phyloP scores from a whole-genome alignment of 2,888 invertebrate species.

The Spodoptera picta region DNA sequence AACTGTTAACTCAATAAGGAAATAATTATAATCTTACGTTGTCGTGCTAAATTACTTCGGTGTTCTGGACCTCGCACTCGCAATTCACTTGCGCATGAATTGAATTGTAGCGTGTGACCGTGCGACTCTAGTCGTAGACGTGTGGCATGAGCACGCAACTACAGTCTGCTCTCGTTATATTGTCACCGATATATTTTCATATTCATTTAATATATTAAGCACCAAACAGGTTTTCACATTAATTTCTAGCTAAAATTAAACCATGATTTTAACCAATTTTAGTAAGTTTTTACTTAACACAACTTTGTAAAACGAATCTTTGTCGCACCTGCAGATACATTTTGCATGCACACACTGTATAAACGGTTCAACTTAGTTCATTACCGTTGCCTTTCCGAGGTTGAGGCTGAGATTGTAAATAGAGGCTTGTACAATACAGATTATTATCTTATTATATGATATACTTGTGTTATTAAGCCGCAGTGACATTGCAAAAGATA shows the following conservation, averaged over 20 bases:
- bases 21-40: slow-evolving; percentile 53
- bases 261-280: no score
- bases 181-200: not conserved
- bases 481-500: slow-evolving; percentile 39
- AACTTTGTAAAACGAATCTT: no score
- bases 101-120: slow-evolving; percentile 29
- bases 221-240: no score
- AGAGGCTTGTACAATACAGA: slow-evolving; percentile 26
- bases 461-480: slow-evolving; percentile 2
- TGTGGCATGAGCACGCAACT: slow-evolving; percentile 16
- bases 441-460: slow-evolving; percentile 27
- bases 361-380: slow-evolving; percentile 34
- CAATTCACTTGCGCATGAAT: slow-evolving; percentile 45
- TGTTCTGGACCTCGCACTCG: slow-evolving; percentile 24
- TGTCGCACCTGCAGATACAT: not conserved
- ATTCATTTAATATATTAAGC: no score
- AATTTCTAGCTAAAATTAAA: no score
- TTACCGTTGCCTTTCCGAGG: slow-evolving; percentile 13
- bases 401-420: slow-evolving; percentile 13
- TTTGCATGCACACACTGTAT: slow-evolving; percentile 7
- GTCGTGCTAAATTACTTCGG: slow-evolving; percentile 40
- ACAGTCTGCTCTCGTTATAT: slow-evolving; percentile 2
- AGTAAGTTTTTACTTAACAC: no score
- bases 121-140: slow-evolving; percentile 18
- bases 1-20: slow-evolving; percentile 59